Evolutionary conservation across 2,113 vertebrate genomes (phyloP).

Genomic region (Pardalotus punctatus): DNA sequence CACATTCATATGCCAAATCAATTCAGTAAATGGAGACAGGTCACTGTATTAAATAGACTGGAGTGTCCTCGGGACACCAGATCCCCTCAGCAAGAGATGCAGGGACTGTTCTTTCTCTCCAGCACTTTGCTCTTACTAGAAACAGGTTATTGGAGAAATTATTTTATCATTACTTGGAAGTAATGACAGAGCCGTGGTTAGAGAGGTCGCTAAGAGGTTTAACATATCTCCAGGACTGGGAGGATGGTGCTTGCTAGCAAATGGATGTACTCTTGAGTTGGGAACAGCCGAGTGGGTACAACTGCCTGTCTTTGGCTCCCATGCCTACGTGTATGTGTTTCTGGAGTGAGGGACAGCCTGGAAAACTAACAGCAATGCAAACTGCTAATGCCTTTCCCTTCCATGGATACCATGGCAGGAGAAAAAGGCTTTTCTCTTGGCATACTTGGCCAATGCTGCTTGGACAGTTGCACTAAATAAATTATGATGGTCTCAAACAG

Average conservation of each 20-base stretch:
- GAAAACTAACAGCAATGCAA: neutral
- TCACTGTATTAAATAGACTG: neutral
- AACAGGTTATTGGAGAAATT: neutral
- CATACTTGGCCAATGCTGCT: fast-evolving
- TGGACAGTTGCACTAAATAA: neutral
- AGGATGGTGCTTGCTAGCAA: fast-evolving
- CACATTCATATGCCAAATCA: conserved; percentile 16
- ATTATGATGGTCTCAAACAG: neutral
- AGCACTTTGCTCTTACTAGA: neutral
- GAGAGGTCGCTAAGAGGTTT: neutral
- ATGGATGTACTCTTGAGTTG: neutral
- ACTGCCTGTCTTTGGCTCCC: neutral
- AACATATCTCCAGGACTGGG: neutral
- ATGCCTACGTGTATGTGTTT: neutral
- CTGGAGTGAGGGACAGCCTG: neutral
- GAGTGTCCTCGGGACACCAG: neutral
- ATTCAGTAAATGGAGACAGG: conserved; percentile 46
- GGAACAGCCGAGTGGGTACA: neutral
- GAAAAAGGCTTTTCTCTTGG: neutral
- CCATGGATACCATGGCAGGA: neutral
- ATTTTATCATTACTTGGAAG: neutral
- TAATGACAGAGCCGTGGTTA: neutral
- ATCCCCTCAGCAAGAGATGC: neutral
- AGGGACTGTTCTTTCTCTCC: neutral
- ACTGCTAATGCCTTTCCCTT: neutral